Evolutionary conservation across 2,888 invertebrate genomes (phyloP).

Genomic region (Drosophila pseudotalamancana): DNA sequence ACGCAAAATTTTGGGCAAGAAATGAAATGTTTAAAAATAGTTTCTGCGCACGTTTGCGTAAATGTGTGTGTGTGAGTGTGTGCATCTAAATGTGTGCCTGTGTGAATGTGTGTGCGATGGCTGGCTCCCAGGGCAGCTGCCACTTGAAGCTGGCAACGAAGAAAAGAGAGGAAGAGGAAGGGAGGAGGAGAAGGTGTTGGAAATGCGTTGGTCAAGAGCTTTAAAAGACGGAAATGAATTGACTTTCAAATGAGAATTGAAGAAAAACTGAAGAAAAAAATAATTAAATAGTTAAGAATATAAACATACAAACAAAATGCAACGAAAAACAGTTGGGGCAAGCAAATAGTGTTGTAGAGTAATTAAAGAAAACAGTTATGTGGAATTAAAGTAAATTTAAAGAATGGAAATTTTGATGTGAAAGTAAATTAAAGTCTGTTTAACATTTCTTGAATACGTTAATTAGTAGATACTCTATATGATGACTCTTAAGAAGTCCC

Average conservation of each 20-base stretch:
- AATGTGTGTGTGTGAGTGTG: constrained; percentile 20
- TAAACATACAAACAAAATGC: too few relatives aligned
- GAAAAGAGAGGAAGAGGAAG: constrained; percentile 17
- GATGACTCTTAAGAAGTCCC: too few relatives aligned
- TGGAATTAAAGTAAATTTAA: too few relatives aligned
- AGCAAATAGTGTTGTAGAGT: too few relatives aligned
- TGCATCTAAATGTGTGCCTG: constrained; percentile 10
- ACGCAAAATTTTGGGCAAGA: constrained; percentile 53
- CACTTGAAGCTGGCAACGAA: constrained; percentile 42
- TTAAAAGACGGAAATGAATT: background rate
- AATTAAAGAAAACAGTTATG: too few relatives aligned
- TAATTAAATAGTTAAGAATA: too few relatives aligned
- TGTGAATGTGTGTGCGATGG: constrained; percentile 19
- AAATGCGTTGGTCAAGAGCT: constrained; percentile 25
- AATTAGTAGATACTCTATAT: too few relatives aligned
- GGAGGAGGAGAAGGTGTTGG: background rate
- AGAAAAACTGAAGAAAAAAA: too few relatives aligned
- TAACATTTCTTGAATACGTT: too few relatives aligned
- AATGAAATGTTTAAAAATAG: constrained; percentile 79
- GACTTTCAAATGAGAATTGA: background rate
- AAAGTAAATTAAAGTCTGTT: too few relatives aligned
- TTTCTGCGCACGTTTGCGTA: constrained; percentile 38
- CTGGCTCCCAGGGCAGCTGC: constrained; percentile 67
- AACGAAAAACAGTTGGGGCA: too few relatives aligned
- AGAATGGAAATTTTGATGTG: too few relatives aligned